Conservation (phyloP, 2,113 vertebrate species). For the Ondatra zibethicus region DNA sequence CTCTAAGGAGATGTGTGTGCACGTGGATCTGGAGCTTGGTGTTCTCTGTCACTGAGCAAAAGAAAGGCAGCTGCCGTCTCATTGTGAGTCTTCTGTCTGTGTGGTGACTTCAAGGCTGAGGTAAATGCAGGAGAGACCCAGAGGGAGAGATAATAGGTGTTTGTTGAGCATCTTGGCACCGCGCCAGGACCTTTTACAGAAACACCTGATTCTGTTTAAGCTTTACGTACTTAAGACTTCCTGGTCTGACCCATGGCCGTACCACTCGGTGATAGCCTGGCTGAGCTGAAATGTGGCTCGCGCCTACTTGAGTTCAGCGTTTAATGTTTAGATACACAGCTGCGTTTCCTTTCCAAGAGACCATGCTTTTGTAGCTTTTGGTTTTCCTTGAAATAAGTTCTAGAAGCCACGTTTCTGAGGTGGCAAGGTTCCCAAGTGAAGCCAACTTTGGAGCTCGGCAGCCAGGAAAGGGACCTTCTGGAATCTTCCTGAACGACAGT, state of each 20-base stretch:
- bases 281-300: not conserved
- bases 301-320: not conserved
- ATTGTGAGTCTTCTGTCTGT: not conserved
- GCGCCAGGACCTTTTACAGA: not conserved
- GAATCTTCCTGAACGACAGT: not conserved
- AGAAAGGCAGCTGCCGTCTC: not conserved
- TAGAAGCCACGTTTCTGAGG: not conserved
- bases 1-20: constrained; percentile 38
- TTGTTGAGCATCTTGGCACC: not conserved
- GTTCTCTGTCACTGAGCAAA: not conserved
- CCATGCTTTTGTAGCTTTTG: not conserved
- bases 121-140: not conserved
- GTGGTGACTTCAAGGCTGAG: not conserved
- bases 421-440: not conserved
- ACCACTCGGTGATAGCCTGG: not conserved
- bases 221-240: not conserved
- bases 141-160: not conserved
- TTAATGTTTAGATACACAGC: not conserved
- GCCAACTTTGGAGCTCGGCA: too few species aligned
- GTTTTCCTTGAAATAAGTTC: not conserved
- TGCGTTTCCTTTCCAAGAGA: not conserved
- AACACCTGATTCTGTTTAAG: not conserved
- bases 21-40: not conserved
- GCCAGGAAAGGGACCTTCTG: not conserved
- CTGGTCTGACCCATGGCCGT: not conserved